Evolutionary conservation across 1,140 invertebrate genomes (phyloP), one percentile per base, ranked within the genome.

Genomic region (Lethrus apterus): DNA sequence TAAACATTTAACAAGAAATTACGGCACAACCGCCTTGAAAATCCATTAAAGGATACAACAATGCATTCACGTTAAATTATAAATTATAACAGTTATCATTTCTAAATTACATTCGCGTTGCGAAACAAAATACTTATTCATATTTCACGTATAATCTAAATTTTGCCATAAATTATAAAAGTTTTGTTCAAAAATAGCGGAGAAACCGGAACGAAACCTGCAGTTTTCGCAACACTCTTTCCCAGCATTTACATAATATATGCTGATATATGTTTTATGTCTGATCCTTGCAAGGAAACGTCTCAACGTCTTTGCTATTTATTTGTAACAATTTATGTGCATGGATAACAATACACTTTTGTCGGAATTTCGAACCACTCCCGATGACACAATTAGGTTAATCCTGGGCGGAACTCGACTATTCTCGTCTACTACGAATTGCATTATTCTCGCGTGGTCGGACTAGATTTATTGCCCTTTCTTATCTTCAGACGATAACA

Each of bases 241-340:
- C 35, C 15, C 23, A 21, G 11, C 43, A 48, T 52, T 52, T 52
- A 21, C 51, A 52, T 52, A 52, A 52, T 52, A 40, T 52, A 52
- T 52, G 46, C 51, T 52, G 46, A 52, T 52, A 45, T 52, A 52
- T 52, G 46, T 52, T 52, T 48, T 44, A 44, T 40, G 50, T 52
- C 51, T 45, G 46, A 52, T 48, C 51, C 51, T 35, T 48, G 45
- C 50, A 43, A 48, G 50, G 38, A 46, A 42, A 18, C n/a, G n/a
- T n/a, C 44, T 36, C 19, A 34, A 44, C 42, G 32, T 45, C 42
- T 40, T 49, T 43, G 33, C 23, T 44, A 45, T 45, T 45, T 48
- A 45, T 49, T 48, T 48, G 46, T 48, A 30, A 19, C 51, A 52
- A 52, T 52, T 52, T 52, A 52, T 52, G 42, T 52, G 46, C 46